phyloP scores from a whole-genome alignment of 2,797 vertebrate genomes.

The Antennarius maculatus region DNA sequence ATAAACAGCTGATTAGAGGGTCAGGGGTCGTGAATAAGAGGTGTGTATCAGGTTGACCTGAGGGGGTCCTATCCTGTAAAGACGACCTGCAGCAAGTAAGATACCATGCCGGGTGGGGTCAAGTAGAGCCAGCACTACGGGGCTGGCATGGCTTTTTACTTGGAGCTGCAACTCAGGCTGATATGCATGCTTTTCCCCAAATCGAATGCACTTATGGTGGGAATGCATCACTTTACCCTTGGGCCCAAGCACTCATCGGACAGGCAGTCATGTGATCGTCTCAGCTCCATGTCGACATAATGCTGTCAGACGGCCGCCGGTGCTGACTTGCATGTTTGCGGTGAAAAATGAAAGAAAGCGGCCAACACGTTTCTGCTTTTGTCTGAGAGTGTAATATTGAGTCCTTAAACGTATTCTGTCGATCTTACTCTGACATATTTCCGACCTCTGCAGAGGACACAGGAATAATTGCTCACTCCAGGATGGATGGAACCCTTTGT shows the following conservation, averaged over 20 bases:
- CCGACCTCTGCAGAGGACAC: conserved; percentile 53
- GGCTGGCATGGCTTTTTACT: too few relatives aligned
- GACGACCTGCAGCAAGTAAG: too few relatives aligned
- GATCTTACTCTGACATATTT: conserved; percentile 48
- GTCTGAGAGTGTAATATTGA: conserved; percentile 15
- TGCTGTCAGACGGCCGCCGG: conserved; percentile 10
- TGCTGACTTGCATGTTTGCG: conserved; percentile 19
- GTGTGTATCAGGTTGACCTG: too few relatives aligned
- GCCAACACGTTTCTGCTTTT: conserved; percentile 3
- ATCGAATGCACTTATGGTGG: neutral
- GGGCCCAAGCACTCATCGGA: neutral
- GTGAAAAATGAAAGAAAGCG: conserved; percentile 32
- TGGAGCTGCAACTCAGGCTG: too few relatives aligned
- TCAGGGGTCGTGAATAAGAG: too few relatives aligned
- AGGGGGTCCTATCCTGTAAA: too few relatives aligned
- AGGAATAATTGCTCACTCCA: conserved; percentile 32
- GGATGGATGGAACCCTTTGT: conserved; percentile 48
- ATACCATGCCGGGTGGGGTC: too few relatives aligned
- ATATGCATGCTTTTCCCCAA: too few relatives aligned
- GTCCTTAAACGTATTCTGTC: conserved; percentile 19
- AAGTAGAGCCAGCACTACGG: too few relatives aligned
- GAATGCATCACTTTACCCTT: neutral
- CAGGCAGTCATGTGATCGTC: conserved; percentile 10
- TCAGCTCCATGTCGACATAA: conserved; percentile 9
- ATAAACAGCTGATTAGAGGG: too few relatives aligned